Conservation (phyloP, 1,140 invertebrate genomes). For the Papilio polytes region DNA sequence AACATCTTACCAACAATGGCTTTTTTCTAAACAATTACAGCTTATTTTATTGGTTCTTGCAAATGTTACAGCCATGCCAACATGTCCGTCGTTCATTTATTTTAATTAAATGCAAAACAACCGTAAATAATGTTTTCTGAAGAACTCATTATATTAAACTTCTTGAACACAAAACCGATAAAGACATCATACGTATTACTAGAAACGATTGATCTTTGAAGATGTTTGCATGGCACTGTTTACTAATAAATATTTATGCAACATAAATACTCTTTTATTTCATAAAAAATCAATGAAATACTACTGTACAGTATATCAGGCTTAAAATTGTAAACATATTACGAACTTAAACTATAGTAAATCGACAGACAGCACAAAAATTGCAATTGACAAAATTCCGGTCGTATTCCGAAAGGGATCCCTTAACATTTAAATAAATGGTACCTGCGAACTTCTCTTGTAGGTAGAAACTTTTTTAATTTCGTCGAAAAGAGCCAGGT, state of each 20-base stretch:
- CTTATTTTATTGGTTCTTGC: slow-evolving; percentile 8
- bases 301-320: too few species aligned
- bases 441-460: slow-evolving; percentile 62
- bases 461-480: slow-evolving; percentile 79
- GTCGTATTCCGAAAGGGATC: slow-evolving; percentile 75
- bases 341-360: background rate
- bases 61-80: background rate
- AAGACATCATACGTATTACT: too few species aligned
- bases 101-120: too few species aligned
- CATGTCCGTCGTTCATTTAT: background rate
- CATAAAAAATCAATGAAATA: too few species aligned
- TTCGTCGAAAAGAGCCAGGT: slow-evolving; percentile 74
- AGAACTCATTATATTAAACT: too few species aligned
- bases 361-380: background rate
- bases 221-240: background rate
- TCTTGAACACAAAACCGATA: too few species aligned
- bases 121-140: too few species aligned
- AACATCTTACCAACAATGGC: slow-evolving; percentile 25
- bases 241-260: background rate
- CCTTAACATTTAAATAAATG: slow-evolving; percentile 81
- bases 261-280: background rate
- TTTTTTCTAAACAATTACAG: background rate
- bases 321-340: background rate
- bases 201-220: background rate
- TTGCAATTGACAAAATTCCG: slow-evolving; percentile 70